These are phyloP conservation scores for Phocides pigmalion DNA, from an alignment of 1,140 invertebrate species.

Conservation along the genomic window DNA sequence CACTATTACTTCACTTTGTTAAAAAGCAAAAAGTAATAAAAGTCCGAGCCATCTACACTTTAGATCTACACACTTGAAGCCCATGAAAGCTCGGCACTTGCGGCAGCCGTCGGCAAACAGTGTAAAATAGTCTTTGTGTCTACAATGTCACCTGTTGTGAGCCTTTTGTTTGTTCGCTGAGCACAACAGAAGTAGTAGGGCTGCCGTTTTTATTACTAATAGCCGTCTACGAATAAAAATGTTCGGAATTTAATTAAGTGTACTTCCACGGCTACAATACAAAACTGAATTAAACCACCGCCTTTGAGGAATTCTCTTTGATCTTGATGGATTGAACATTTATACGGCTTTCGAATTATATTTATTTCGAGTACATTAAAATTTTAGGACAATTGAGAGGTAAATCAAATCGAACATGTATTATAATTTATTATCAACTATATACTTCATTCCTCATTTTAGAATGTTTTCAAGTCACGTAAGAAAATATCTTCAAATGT, in stretches of 20 bases:
- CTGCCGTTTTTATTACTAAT: not conserved
- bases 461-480: too few species aligned
- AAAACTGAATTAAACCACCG: not conserved
- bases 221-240: not conserved
- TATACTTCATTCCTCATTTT: too few species aligned
- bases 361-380: too few species aligned
- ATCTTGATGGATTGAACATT: not conserved
- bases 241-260: not conserved
- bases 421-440: too few species aligned
- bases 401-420: too few species aligned
- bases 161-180: not conserved
- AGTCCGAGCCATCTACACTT: not conserved
- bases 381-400: too few species aligned
- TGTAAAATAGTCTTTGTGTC: constrained; percentile 1
- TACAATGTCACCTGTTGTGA: constrained; percentile 9
- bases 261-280: too few species aligned
- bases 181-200: not conserved
- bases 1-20: too few species aligned
- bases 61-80: not conserved
- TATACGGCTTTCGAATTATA: too few species aligned
- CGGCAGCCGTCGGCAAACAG: not conserved
- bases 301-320: not conserved
- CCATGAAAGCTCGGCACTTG: not conserved
- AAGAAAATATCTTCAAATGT: too few species aligned
- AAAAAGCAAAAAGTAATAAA: not conserved